Evolutionary conservation across 2,797 vertebrate species (phyloP).

Genomic region (Spinus pinus): DNA sequence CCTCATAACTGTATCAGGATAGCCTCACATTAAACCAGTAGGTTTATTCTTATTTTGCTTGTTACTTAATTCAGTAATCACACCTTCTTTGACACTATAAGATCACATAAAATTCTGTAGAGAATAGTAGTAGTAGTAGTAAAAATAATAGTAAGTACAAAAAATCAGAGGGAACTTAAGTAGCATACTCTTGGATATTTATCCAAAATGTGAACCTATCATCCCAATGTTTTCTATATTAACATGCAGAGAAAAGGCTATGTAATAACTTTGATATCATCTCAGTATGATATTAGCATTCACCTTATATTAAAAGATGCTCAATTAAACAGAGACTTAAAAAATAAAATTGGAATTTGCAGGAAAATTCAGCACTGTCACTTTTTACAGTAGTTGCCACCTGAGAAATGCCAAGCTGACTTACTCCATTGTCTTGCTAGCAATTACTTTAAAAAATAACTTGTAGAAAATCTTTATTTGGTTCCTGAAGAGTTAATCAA

Average conservation of each 20-base stretch:
- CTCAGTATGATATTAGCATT: background rate
- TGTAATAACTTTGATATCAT: background rate
- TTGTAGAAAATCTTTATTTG: slow-evolving; percentile 23
- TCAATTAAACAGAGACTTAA: background rate
- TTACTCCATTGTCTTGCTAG: background rate
- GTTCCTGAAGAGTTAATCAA: slow-evolving; percentile 72
- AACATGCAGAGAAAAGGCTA: background rate
- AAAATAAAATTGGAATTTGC: background rate
- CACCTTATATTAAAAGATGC: background rate
- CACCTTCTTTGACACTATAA: background rate
- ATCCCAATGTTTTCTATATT: background rate
- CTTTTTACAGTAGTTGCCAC: background rate
- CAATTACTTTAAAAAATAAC: background rate
- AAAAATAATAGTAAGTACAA: background rate
- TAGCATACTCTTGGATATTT: background rate
- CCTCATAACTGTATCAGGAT: background rate
- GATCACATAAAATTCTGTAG: background rate
- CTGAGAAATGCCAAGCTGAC: background rate
- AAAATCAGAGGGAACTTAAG: background rate
- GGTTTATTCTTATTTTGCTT: background rate
- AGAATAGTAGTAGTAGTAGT: background rate
- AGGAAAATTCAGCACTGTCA: background rate
- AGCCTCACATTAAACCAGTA: background rate
- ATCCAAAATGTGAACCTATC: background rate
- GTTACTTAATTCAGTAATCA: background rate